A percentile compares a stretch with the other conserved stretches of the same genome.
Evolutionary conservation across 2,888 invertebrate species (phyloP).

Genomic region (Pachliopta kotzebuea): DNA sequence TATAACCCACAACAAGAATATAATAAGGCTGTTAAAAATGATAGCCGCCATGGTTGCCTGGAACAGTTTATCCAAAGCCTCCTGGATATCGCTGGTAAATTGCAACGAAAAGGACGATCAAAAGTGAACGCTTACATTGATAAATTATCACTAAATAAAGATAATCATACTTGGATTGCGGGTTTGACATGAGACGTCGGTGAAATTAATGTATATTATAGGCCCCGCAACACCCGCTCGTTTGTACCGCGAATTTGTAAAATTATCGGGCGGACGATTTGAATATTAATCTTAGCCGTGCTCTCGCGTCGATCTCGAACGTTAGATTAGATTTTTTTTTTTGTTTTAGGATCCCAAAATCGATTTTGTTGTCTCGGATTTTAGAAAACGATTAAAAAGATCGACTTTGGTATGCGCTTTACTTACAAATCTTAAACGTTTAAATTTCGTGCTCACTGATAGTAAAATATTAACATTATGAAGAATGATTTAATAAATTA

Average conservation of each 20-base stretch:
- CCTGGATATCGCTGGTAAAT: constrained; percentile 18
- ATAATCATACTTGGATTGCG: constrained; percentile 70
- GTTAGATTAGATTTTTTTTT: constrained; percentile 27
- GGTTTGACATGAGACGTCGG: constrained; percentile 73
- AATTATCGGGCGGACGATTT: constrained; percentile 70
- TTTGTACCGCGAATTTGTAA: constrained; percentile 70
- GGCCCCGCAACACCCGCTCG: constrained; percentile 63
- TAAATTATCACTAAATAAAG: constrained; percentile 75
- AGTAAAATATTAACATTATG: no score
- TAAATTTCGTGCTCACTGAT: no score
- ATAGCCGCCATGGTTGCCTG: constrained; percentile 10
- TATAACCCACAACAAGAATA: no score
- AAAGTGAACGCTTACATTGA: constrained; percentile 52
- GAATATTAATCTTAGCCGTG: constrained; percentile 67
- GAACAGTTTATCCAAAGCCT: constrained; percentile 5
- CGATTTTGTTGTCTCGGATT: constrained; percentile 15
- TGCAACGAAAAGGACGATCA: constrained; percentile 34
- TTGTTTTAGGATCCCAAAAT: constrained; percentile 2
- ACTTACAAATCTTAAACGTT: no score
- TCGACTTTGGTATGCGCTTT: no score
- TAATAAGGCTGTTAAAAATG: background rate
- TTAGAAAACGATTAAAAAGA: background rate
- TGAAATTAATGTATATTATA: constrained; percentile 77
- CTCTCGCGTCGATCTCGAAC: constrained; percentile 45
- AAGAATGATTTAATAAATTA: no score